A percentile compares a stretch with the other conserved stretches of the same genome.
phyloP scores from a whole-genome alignment of 2,888 invertebrate genomes.

The Eudasyphora cyanicolor region DNA sequence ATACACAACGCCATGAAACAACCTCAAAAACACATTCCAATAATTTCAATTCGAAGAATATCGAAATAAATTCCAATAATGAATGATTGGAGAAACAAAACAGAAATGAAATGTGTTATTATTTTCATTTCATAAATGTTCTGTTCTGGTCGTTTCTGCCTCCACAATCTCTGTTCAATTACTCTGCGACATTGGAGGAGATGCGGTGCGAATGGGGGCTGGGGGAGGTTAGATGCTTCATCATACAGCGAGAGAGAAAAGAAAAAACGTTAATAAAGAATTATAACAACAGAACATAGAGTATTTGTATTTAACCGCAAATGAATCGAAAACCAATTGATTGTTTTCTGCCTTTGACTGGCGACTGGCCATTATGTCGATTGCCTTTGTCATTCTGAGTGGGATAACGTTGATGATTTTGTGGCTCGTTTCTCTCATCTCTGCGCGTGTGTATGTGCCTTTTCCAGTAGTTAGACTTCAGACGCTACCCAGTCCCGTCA shows the following conservation, averaged over 20 bases:
- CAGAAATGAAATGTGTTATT: not conserved
- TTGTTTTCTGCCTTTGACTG: not conserved
- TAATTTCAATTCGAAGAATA: not conserved
- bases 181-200: not conserved
- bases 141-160: no score
- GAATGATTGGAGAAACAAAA: no score
- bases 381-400: not conserved
- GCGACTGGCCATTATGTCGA: no score
- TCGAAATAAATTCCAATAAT: not conserved
- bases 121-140: not conserved
- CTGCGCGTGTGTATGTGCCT: no score
- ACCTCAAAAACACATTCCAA: not conserved
- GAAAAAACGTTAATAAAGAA: not conserved
- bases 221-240: not conserved
- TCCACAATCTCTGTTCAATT: no score
- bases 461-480: no score
- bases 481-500: no score
- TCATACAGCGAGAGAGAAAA: not conserved
- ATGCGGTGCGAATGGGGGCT: not conserved
- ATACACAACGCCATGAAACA: not conserved
- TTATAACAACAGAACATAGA: not conserved
- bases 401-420: not conserved
- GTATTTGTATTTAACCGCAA: conserved; percentile 1
- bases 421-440: not conserved
- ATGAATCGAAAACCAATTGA: not conserved